Conservation (phyloP, 2,888 invertebrate species). For the Tribolium freemani region DNA sequence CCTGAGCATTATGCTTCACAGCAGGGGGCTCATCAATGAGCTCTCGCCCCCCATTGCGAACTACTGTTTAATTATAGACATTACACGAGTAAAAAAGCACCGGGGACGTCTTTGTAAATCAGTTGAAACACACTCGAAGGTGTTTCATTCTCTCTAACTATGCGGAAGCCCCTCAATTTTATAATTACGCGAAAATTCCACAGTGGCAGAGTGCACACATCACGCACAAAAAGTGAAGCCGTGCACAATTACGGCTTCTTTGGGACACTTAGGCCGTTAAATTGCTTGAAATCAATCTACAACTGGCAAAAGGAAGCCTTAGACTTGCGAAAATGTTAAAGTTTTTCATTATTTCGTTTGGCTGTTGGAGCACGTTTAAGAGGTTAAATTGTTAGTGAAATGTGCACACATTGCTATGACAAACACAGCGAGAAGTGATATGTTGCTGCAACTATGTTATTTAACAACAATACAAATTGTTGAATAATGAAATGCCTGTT, state of each 20-base stretch:
- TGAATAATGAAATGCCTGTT: constrained; percentile 34
- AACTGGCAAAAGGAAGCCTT: constrained; percentile 22
- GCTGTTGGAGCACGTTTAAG: constrained; percentile 35
- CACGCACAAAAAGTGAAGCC: constrained; percentile 14
- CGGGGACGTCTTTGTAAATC: constrained; percentile 53
- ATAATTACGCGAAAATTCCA: constrained; percentile 30
- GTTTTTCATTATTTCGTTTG: constrained; percentile 33
- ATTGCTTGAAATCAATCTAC: constrained; percentile 42
- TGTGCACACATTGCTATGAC: constrained; percentile 40
- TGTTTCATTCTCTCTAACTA: constrained; percentile 22
- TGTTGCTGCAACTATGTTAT: constrained; percentile 26
- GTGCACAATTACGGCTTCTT: constrained; percentile 32
- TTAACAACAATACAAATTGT: constrained; percentile 32
- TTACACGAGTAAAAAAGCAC: constrained; percentile 51
- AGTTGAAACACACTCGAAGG: constrained; percentile 23
- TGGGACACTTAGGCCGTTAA: constrained; percentile 39
- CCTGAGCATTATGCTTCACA: constrained; percentile 48
- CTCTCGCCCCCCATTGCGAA: constrained; percentile 54
- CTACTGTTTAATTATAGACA: constrained; percentile 61
- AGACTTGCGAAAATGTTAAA: not conserved
- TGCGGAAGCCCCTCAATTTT: constrained; percentile 7
- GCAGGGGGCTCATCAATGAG: constrained; percentile 50
- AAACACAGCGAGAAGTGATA: constrained; percentile 28
- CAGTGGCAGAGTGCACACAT: constrained; percentile 1
- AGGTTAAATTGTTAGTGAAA: constrained; percentile 45